Evolutionary conservation across 2,113 vertebrate genomes (phyloP), one percentile per base, ranked within the genome.

Genomic region (Onychorhynchus coronatus): DNA sequence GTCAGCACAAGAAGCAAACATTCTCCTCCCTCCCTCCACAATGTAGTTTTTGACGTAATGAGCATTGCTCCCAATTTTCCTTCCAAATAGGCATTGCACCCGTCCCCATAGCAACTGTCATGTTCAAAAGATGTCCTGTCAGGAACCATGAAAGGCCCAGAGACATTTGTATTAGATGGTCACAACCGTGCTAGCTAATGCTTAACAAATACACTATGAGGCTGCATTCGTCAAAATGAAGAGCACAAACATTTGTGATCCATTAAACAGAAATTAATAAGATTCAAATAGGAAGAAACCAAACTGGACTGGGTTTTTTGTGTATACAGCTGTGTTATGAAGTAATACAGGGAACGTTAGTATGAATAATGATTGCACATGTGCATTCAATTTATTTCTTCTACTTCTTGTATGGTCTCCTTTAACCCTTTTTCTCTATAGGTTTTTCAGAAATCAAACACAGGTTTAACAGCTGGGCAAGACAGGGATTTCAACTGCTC

Each of bases 271-370:
- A 97, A 98, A 98, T 97, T 97, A 98, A 91, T 97, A 97, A 96
- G 97, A 94, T 87, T 95, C 44, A 16, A 97, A 95, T 95, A 97
- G 94, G 91, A 97, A 97, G 96, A 97, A 96, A 96, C 94, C 95
- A 95, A 97, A 88, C 78, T 86, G 77, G 71, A 55, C 88, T 88
- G 85, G 19, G 2, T 77, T 97, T 96, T 93, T 58, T 97, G 91
- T 97, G 97, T 98, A 94, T 97, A 97, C 97, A 98, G 98, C 97
- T 98, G 98, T 96, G 96, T 96, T 97, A 97, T 97, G 96, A 97
- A 97, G 97, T 97, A 97, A 97, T 97, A 95, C 84, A 76, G 93
- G 94, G 93, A 97, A 95, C 49, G 66, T 89, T 92, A 95, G 79
- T 88, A 97, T 96, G 97, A 98, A 98, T 98, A 98, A 98, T 97